These are phyloP conservation scores for Enteromius radiatus DNA, from an alignment of 2,797 vertebrate species.

Conservation along the genomic window DNA sequence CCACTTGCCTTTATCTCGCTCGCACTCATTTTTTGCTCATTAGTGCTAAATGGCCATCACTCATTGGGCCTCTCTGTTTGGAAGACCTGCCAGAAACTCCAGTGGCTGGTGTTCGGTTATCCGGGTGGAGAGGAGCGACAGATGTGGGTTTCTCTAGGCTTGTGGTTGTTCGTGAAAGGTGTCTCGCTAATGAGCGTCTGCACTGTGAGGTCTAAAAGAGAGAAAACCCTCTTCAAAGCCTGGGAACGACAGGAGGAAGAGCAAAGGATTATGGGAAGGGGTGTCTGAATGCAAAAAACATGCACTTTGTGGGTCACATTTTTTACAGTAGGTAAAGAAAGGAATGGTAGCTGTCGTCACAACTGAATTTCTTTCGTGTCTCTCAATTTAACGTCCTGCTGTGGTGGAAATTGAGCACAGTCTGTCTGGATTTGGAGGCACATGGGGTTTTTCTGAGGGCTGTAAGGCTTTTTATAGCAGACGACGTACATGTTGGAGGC, in stretches of 20 bases:
- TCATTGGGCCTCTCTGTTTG: slow-evolving; percentile 70
- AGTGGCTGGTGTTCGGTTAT: slow-evolving; percentile 67
- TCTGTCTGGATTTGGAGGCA: slow-evolving; percentile 44
- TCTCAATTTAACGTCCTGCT: slow-evolving; percentile 28
- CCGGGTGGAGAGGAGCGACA: slow-evolving; percentile 61
- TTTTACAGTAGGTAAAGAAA: slow-evolving; percentile 16
- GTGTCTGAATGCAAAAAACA: slow-evolving; percentile 24
- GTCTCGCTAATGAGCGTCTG: slow-evolving; percentile 74
- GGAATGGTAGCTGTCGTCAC: slow-evolving; percentile 11
- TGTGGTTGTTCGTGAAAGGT: slow-evolving; percentile 62
- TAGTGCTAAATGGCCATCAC: slow-evolving; percentile 68
- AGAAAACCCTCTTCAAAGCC: slow-evolving; percentile 70
- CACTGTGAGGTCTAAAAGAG: slow-evolving; percentile 57
- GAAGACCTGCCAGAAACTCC: slow-evolving; percentile 64
- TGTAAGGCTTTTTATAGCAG: slow-evolving; percentile 30
- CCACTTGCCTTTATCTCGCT: slow-evolving; percentile 66
- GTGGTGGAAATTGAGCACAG: slow-evolving; percentile 22
- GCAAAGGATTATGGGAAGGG: slow-evolving; percentile 42
- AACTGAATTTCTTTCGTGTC: slow-evolving; percentile 1
- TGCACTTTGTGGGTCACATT: slow-evolving; percentile 8
- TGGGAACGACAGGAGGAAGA: slow-evolving; percentile 62
- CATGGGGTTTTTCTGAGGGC: slow-evolving; percentile 25
- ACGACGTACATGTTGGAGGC: slow-evolving; percentile 41
- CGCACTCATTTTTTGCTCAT: slow-evolving; percentile 73
- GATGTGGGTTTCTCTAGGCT: slow-evolving; percentile 68